Percentiles rank a stretch among this genome's conserved stretches.
Conservation (phyloP, 2,888 invertebrate species). For the Hermodice carunculata region DNA sequence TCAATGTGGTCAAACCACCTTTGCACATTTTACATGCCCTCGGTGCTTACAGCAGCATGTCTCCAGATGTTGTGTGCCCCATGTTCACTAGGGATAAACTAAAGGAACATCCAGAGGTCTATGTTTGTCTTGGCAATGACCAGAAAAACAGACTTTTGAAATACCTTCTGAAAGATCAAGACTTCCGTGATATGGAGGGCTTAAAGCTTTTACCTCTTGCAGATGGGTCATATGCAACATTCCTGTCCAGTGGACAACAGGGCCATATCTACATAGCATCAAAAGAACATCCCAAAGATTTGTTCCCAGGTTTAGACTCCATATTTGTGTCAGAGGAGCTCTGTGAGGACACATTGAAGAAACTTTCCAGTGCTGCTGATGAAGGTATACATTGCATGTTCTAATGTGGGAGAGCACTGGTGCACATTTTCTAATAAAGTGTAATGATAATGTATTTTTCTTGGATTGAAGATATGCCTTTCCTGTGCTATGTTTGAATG, state of each 20-base stretch:
- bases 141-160: conserved; percentile 23
- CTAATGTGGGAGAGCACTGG: not conserved
- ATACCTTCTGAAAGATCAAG: conserved; percentile 35
- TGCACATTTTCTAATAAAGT: too few species aligned
- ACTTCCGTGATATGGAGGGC: conserved; percentile 28
- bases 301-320: conserved; percentile 33
- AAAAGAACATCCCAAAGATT: conserved; percentile 15
- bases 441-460: too few species aligned
- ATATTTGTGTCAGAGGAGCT: conserved; percentile 24
- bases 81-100: conserved; percentile 17
- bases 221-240: conserved; percentile 33
- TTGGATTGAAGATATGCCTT: too few species aligned
- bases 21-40: conserved; percentile 34
- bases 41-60: conserved; percentile 20
- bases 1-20: conserved; percentile 28
- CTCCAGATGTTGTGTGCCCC: conserved; percentile 21
- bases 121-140: not conserved
- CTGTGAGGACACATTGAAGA: conserved; percentile 10
- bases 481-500: too few species aligned
- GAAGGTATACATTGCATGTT: conserved; percentile 34
- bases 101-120: conserved; percentile 7
- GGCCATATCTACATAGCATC: conserved; percentile 7
- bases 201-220: conserved; percentile 38
- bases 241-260: conserved; percentile 11
- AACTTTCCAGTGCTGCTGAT: conserved; percentile 29